These are phyloP conservation scores for Aurelia sp. DNA, from an alignment of 30 jellyfish, hydroid and myxozoan species.

Conservation along the genomic window DNA sequence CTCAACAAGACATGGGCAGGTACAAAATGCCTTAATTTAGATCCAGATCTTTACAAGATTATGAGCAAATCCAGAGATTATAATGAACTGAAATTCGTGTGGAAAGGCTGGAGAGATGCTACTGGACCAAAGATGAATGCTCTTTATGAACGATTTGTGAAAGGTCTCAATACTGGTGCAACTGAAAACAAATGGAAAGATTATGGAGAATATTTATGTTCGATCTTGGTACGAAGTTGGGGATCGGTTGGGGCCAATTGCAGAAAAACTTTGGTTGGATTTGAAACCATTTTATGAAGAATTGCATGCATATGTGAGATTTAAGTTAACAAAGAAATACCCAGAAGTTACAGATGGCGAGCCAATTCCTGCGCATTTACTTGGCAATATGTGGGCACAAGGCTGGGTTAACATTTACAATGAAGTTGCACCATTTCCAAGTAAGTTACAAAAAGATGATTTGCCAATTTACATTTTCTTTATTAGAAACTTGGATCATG, in stretches of 20 bases:
- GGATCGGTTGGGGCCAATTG: conserved; percentile 60
- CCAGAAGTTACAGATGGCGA: conserved; percentile 75
- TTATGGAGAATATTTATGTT: conserved; percentile 85
- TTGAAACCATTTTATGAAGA: conserved; percentile 95
- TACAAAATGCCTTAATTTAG: conserved; percentile 68
- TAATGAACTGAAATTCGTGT: conserved; percentile 76
- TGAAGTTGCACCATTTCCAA: conserved; percentile 85
- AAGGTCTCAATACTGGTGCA: conserved; percentile 82
- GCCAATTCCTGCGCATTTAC: conserved; percentile 97
- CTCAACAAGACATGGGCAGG: conserved; percentile 42
- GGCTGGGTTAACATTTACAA: conserved; percentile 84
- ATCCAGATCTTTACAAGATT: conserved; percentile 62
- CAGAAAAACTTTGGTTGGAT: conserved; percentile 87
- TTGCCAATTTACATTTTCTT: too few species aligned
- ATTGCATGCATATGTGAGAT: conserved; percentile 95
- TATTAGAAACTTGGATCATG: too few species aligned
- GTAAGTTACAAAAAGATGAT: conserved; percentile 44
- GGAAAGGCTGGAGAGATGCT: conserved; percentile 97
- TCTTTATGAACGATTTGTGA: conserved; percentile 68
- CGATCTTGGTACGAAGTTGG: conserved; percentile 91
- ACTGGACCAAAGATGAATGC: conserved; percentile 79
- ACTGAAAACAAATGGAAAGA: conserved; percentile 77
- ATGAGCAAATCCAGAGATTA: conserved; percentile 75
- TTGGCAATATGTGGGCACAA: conserved; percentile 99
- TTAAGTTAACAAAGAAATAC: conserved; percentile 57